Percentiles rank a stretch among this genome's conserved stretches.
These are phyloP conservation scores for Camptogramma bilineatum DNA, from an alignment of 2,888 invertebrate species.

Conservation along the genomic window DNA sequence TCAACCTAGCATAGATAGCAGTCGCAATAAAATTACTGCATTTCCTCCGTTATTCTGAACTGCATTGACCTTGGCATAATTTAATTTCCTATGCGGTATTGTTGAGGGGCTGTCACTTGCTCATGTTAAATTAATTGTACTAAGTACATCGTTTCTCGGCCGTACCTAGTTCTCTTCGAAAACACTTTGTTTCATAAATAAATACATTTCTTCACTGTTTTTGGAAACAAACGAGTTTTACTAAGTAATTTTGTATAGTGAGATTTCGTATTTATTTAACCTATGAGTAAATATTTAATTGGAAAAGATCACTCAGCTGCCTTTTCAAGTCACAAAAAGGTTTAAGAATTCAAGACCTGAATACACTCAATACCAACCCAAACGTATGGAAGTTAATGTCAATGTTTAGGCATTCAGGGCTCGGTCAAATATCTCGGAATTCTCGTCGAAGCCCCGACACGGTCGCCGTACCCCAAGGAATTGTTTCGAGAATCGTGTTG, in stretches of 20 bases:
- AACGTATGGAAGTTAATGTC: slow-evolving; percentile 17
- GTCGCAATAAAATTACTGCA: slow-evolving; percentile 15
- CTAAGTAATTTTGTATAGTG: not conserved
- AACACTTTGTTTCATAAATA: not conserved
- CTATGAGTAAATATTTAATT: not conserved
- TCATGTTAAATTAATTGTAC: slow-evolving; percentile 16
- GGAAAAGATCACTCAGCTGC: not conserved
- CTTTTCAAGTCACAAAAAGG: not conserved
- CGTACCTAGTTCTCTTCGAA: not conserved
- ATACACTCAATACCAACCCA: slow-evolving; percentile 1
- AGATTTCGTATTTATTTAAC: slow-evolving; percentile 2
- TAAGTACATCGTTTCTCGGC: not conserved
- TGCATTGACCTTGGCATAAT: slow-evolving; percentile 31
- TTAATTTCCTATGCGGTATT: slow-evolving; percentile 24
- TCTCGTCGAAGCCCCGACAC: not conserved
- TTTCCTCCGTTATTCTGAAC: slow-evolving; percentile 17
- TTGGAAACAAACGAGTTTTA: slow-evolving; percentile 2
- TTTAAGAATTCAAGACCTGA: not conserved
- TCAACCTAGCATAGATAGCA: slow-evolving; percentile 15
- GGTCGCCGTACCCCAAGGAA: slow-evolving; percentile 22
- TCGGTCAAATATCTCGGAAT: slow-evolving; percentile 30
- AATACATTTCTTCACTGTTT: slow-evolving; percentile 2
- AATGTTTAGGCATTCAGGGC: slow-evolving; percentile 33
- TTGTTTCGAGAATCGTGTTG: slow-evolving; percentile 29
- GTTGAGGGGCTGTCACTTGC: slow-evolving; percentile 21